Percentiles rank a stretch among this genome's conserved stretches.
These are phyloP conservation scores for Labeo calbasu DNA, from an alignment of 2,797 vertebrate genomes.

Conservation along the genomic window DNA sequence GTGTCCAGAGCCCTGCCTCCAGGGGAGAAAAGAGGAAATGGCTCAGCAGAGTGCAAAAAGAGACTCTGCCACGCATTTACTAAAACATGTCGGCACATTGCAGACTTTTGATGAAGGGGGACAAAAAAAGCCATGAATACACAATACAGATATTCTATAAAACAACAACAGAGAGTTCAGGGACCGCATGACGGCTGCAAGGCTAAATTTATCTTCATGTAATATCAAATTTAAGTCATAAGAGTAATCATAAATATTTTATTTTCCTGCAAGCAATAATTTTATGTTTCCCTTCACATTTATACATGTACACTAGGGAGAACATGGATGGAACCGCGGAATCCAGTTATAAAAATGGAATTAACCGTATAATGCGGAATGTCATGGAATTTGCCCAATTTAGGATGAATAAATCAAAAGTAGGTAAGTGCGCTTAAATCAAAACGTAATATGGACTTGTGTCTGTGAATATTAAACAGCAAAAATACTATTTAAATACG, in stretches of 20 bases:
- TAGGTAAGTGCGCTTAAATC: too few relatives aligned
- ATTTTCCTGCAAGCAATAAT: neutral
- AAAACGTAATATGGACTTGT: too few relatives aligned
- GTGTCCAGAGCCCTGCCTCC: constrained; percentile 49
- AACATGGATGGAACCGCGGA: too few relatives aligned
- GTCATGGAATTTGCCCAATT: too few relatives aligned
- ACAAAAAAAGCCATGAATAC: neutral
- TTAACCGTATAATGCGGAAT: too few relatives aligned
- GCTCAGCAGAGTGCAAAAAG: constrained; percentile 45
- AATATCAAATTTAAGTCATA: neutral
- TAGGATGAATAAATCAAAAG: too few relatives aligned
- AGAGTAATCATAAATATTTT: neutral
- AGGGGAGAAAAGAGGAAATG: constrained; percentile 46
- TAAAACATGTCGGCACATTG: constrained; percentile 1
- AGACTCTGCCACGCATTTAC: neutral
- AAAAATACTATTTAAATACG: too few relatives aligned
- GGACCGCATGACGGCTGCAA: neutral
- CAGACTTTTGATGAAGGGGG: neutral
- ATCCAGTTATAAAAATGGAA: too few relatives aligned
- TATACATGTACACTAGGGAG: neutral
- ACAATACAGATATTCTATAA: neutral
- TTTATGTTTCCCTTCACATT: neutral
- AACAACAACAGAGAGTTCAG: neutral
- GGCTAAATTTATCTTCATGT: neutral
- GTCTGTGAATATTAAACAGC: too few relatives aligned